Percentiles rank a stretch among this genome's conserved stretches.
These are phyloP conservation scores for Masnerella sp. DNA, from an alignment of 2,888 invertebrate genomes.

Conservation along the genomic window DNA sequence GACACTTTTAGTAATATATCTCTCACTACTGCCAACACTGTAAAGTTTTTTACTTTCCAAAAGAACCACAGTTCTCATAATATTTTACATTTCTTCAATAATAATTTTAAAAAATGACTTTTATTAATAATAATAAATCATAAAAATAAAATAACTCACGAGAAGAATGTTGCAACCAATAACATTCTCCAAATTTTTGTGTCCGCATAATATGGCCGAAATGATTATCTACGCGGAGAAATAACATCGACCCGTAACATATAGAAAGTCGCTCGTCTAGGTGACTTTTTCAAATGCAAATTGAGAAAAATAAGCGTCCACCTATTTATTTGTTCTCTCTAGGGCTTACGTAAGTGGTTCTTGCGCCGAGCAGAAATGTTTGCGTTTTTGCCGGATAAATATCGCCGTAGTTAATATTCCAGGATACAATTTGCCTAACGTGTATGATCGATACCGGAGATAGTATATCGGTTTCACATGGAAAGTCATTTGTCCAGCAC, in stretches of 20 bases:
- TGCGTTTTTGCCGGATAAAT: constrained; percentile 32
- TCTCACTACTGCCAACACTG: too few relatives aligned
- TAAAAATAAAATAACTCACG: too few relatives aligned
- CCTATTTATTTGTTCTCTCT: constrained; percentile 18
- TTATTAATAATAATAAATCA: too few relatives aligned
- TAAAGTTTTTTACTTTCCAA: too few relatives aligned
- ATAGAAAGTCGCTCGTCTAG: constrained; percentile 4
- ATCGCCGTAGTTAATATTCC: constrained; percentile 30
- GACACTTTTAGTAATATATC: too few relatives aligned
- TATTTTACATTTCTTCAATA: too few relatives aligned
- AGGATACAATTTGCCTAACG: constrained; percentile 17
- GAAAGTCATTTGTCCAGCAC: constrained; percentile 19
- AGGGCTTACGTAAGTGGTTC: constrained; percentile 27
- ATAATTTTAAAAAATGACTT: too few relatives aligned
- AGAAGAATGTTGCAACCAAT: too few relatives aligned
- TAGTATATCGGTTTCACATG: constrained; percentile 33
- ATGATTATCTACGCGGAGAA: too few relatives aligned
- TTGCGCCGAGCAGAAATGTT: constrained; percentile 28
- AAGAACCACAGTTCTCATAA: too few relatives aligned
- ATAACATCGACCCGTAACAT: background rate
- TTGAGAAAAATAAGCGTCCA: constrained; percentile 19
- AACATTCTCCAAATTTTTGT: too few relatives aligned
- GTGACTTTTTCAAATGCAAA: constrained; percentile 5
- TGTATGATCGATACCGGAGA: constrained; percentile 21
- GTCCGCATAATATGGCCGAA: too few relatives aligned